Evolutionary conservation across 2,888 invertebrate genomes (phyloP), one percentile per base, ranked within the genome.

Genomic region (Limnephilus marmoratus): DNA sequence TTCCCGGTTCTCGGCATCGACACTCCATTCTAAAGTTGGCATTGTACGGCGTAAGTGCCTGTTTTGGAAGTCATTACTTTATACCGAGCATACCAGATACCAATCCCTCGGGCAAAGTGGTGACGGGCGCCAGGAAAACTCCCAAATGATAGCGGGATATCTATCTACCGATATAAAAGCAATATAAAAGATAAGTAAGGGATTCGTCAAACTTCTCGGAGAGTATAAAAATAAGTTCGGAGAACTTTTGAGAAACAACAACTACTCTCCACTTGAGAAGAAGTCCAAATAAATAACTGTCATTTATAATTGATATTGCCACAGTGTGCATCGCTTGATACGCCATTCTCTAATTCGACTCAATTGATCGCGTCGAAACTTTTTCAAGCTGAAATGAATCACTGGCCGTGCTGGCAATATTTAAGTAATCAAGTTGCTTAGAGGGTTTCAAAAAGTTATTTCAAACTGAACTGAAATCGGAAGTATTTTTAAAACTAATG

Each of bases 11-110:
- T 24, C 86, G 88, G 24, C 88, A 88, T 88, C 80, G 53, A 41
- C 88, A 80, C 88, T 80, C 68, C 90, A 87, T 92, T 92, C 82
- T 90, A 86, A 90, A 90, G 45, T 92, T 90, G 92, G 92, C 92
- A 88, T 83, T 91, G 81, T 81, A 85, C 37, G 53, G 11, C 83
- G 90, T 83, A 49, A 82, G 49, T 80, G 91, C 89, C 91, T 89
- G 83, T 89, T 91, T 85, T 81, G 90, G 85, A 83, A 85, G 90
- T 85, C 92, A 86, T 92, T 92, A 92, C 53, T 92, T 92, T 68
- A 68, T 68, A 68, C 68, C 68, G 68, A 68, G 68, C 68, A 92
- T 80, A 81, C 90, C 86, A 68, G 91, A 91, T 85, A 81, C 86
- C 85, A 81, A 31, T 37, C 81, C 91, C 91, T 31, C 85, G 53